Percentiles rank a stretch among this genome's conserved stretches.
These are phyloP conservation scores for Drosophila meridiana DNA, from an alignment of 2,888 invertebrate genomes.

Conservation along the genomic window DNA sequence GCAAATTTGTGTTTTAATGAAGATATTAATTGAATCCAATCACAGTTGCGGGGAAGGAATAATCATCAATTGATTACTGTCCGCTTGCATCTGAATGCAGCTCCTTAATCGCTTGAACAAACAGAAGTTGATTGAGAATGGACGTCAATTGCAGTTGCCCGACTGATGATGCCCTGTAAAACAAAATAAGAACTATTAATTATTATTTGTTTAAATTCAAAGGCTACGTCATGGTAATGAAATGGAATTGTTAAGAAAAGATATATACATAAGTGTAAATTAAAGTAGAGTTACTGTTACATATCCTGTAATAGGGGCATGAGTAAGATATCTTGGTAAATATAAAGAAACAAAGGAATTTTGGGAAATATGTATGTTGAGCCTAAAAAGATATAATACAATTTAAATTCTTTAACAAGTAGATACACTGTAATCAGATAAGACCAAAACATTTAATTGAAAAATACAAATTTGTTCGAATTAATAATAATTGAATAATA, in stretches of 20 bases:
- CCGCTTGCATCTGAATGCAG: neutral
- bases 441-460: no score
- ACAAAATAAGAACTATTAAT: neutral
- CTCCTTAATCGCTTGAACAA: constrained; percentile 29
- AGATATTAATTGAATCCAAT: constrained; percentile 50
- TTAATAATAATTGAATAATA: no score
- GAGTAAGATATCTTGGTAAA: neutral
- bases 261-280: neutral
- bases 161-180: neutral
- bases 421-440: neutral
- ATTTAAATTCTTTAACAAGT: neutral
- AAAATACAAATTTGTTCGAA: neutral
- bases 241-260: no score
- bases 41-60: neutral
- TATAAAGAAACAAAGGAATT: neutral
- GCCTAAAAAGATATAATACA: no score
- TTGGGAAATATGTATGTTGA: no score
- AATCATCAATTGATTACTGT: constrained; percentile 9
- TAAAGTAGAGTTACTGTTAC: neutral
- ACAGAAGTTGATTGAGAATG: constrained; percentile 1
- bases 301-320: neutral
- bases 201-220: no score
- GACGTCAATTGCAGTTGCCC: neutral
- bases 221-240: no score
- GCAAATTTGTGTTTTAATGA: constrained; percentile 47